phyloP scores from a whole-genome alignment of 2,797 vertebrate species.

The Melopsittacus undulatus region DNA sequence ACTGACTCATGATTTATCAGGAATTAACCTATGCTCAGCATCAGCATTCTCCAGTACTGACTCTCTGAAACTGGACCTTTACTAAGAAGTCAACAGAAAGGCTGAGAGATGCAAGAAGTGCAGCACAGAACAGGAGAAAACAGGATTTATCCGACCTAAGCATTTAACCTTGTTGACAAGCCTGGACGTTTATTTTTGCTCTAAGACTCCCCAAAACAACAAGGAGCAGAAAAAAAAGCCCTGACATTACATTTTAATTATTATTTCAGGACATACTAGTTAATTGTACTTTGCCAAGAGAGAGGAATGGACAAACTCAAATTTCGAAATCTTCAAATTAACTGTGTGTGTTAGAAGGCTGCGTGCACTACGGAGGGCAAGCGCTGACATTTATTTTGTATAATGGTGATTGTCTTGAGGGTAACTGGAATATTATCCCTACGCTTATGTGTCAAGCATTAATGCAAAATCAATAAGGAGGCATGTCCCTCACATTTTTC shows the following conservation, averaged over 20 bases:
- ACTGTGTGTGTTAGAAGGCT: neutral
- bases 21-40: neutral
- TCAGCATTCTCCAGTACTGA: neutral
- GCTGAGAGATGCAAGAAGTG: neutral
- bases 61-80: neutral
- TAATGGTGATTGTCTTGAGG: neutral
- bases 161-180: neutral
- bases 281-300: neutral
- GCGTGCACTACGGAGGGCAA: neutral
- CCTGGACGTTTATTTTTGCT: neutral
- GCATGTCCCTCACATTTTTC: conserved; percentile 33
- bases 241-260: neutral
- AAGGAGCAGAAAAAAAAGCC: neutral
- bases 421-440: conserved; percentile 48
- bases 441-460: conserved; percentile 50
- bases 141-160: neutral
- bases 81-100: neutral
- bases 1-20: neutral
- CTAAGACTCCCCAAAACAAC: neutral
- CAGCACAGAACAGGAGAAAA: neutral
- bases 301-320: neutral
- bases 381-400: conserved; percentile 25
- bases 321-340: neutral
- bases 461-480: conserved; percentile 54
- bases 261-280: neutral